Conservation (phyloP, 2,797 vertebrate genomes). For the Yasuhikotakia modesta region DNA sequence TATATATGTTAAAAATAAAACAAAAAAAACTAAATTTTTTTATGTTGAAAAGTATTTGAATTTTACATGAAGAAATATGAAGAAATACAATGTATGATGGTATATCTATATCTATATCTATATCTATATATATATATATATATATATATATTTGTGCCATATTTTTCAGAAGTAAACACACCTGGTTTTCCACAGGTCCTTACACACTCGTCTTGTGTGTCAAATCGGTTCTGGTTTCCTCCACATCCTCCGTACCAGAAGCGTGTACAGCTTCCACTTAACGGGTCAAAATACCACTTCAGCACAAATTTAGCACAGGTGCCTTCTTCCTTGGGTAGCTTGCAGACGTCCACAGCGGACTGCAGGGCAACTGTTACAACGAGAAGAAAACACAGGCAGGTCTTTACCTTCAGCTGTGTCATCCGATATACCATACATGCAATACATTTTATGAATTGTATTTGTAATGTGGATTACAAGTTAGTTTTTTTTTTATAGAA, state of each 20-base stretch:
- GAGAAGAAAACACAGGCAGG: neutral
- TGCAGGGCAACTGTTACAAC: slow-evolving; percentile 49
- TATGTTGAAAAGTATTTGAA: no score
- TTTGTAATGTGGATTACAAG: no score
- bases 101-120: no score
- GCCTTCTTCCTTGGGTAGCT: slow-evolving; percentile 82
- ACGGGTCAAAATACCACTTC: slow-evolving; percentile 86
- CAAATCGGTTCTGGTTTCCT: slow-evolving; percentile 91
- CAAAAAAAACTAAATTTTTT: no score
- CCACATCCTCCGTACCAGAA: slow-evolving; percentile 96
- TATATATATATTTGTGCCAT: no score
- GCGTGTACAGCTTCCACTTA: slow-evolving; percentile 80
- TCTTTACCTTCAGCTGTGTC: neutral
- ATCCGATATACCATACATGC: no score
- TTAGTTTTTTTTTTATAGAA: neutral
- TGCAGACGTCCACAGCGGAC: slow-evolving; percentile 76
- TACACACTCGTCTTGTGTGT: slow-evolving; percentile 85
- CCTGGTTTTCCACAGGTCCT: slow-evolving; percentile 82
- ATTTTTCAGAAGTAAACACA: slow-evolving; percentile 64
- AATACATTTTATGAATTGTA: no score
- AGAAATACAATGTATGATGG: no score
- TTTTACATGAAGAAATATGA: no score
- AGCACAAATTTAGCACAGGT: slow-evolving; percentile 83
- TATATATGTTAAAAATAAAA: no score
- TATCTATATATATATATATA: no score